Base-by-base conservation (phyloP, 2,113 vertebrate species). In the Electrona antarctica region DNA sequence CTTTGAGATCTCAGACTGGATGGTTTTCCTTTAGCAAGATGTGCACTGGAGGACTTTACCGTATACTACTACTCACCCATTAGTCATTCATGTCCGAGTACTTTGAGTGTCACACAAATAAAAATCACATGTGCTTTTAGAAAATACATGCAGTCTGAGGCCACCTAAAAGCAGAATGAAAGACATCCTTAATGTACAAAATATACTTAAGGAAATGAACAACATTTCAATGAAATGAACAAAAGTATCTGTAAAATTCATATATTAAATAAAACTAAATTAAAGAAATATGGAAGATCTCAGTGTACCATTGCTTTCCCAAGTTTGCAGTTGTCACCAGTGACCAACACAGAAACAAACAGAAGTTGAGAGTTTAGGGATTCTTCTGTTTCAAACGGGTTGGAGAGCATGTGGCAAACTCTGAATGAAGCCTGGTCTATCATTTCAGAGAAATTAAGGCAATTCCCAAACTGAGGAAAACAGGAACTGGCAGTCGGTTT, bases 371-470 rank as follows among this genome's bases (percentile, higher is more conserved):
- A 41, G 12, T 67, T 55, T 76, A 62, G 70, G 65, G 33, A 68
- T 68, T n/a, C 73, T 72, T 67, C 8, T 69, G 14, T 54, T 8
- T 21, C 45, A 33, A 73, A 73, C 28, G 60, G 81, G 8, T 59
- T 69, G 55, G 61, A 78, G 10, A 76, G 56, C 46, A 76, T 66
- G 64, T 71, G 77, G 77, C 82, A 64, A 78, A 78, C 74, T 75
- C 73, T 73, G 80, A 82, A 67, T 60, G 62, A 81, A 71, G 75
- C 73, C 77, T 61, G 78, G 64, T 79, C 76, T 76, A 74, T 85
- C 77, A 71, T 78, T 80, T 90, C 84, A 87, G 87, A 89, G 33
- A 92, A 90, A 90, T 88, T 93, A 94, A 94, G 91, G 91, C 91
- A 90, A 90, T 90, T 93, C 78, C 87, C 88, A 80, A 92, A 93